Evolutionary conservation across 2,113 vertebrate genomes (phyloP).

Genomic region (Nematolebias whitei): DNA sequence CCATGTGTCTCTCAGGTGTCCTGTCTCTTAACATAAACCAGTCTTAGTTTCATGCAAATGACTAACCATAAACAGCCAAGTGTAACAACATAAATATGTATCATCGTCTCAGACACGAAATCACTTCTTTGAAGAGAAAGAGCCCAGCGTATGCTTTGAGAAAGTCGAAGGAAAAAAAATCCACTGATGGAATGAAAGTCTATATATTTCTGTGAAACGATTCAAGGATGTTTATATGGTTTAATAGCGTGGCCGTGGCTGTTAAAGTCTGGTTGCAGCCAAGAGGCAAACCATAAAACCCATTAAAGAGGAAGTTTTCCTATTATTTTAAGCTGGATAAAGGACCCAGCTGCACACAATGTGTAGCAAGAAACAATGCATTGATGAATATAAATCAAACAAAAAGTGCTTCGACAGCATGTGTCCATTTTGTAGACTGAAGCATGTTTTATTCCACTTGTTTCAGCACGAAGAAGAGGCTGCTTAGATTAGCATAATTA

Average conservation of each 20-base stretch:
- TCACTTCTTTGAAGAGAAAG: slow-evolving; percentile 32
- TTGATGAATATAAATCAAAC: slow-evolving; percentile 6
- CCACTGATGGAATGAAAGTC: slow-evolving; percentile 26
- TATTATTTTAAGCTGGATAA: slow-evolving; percentile 59
- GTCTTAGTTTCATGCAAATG: slow-evolving; percentile 63
- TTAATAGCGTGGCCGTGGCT: slow-evolving; percentile 48
- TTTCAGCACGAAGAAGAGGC: slow-evolving; percentile 43
- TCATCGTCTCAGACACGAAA: slow-evolving; percentile 24
- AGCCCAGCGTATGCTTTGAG: slow-evolving; percentile 4
- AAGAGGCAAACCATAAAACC: slow-evolving; percentile 38
- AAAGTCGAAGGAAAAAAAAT: slow-evolving; percentile 15
- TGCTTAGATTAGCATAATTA: slow-evolving; percentile 54
- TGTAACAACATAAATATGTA: slow-evolving; percentile 60
- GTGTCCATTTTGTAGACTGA: slow-evolving; percentile 18
- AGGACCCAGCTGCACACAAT: slow-evolving; percentile 37
- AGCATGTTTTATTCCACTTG: slow-evolving; percentile 51
- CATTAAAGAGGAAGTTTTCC: slow-evolving; percentile 49
- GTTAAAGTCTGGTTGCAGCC: slow-evolving; percentile 45
- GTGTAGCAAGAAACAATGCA: slow-evolving; percentile 7
- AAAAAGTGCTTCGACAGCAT: slow-evolving; percentile 28
- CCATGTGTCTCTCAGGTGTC: slow-evolving; percentile 57
- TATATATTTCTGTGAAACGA: slow-evolving; percentile 34
- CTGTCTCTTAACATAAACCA: slow-evolving; percentile 39
- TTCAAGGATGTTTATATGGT: slow-evolving; percentile 56
- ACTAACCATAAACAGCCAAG: slow-evolving; percentile 49